Conservation (phyloP, 2,113 vertebrate genomes). For the Oenanthe melanoleuca region DNA sequence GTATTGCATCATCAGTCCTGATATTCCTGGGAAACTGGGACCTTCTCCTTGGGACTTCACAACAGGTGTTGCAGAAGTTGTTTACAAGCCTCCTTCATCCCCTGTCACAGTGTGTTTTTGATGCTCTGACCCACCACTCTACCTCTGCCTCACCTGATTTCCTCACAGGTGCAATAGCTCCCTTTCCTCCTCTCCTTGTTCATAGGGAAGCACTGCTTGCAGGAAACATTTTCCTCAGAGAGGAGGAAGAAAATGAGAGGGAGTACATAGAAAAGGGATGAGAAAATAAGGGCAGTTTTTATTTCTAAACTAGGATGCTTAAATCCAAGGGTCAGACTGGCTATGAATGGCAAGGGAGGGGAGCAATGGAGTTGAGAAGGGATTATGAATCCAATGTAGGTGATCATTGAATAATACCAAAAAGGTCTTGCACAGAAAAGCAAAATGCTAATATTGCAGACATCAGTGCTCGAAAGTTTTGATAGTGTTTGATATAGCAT, state of each 20-base stretch:
- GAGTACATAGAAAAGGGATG: background rate
- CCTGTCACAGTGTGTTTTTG: background rate
- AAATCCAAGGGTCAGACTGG: background rate
- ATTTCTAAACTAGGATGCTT: background rate
- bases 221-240: background rate
- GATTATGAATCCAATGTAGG: background rate
- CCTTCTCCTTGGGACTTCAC: background rate
- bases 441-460: background rate
- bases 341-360: background rate
- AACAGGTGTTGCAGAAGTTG: background rate
- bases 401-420: background rate
- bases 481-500: background rate
- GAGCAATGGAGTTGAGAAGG: background rate
- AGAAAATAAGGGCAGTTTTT: background rate
- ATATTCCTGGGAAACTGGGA: background rate
- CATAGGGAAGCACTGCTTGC: background rate
- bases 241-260: background rate
- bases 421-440: background rate
- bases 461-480: background rate
- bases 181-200: background rate
- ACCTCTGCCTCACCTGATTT: background rate
- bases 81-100: background rate
- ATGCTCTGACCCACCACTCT: background rate
- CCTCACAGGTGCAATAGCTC: background rate
- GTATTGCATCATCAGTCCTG: background rate